These are phyloP conservation scores for Muscina levida DNA, from an alignment of 2,888 invertebrate genomes.

Conservation along the genomic window DNA sequence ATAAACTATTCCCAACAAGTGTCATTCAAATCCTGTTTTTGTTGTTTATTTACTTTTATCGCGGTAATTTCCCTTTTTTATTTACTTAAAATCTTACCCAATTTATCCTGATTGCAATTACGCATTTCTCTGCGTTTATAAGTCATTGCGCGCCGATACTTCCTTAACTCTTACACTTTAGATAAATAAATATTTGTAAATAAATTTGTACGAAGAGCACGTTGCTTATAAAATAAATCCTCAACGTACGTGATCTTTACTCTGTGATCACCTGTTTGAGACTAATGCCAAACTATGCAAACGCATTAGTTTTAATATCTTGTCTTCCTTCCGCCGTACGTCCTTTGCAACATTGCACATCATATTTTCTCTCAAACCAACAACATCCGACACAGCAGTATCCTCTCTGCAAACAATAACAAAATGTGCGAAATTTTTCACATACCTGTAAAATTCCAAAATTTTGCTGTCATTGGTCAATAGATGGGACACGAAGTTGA, in stretches of 20 bases:
- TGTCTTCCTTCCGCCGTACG: slow-evolving; percentile 13
- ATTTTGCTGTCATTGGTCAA: slow-evolving; percentile 49
- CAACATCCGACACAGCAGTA: background rate
- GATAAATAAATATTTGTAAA: background rate
- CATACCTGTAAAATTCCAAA: slow-evolving; percentile 39
- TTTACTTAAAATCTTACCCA: too few relatives aligned
- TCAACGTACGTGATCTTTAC: slow-evolving; percentile 68
- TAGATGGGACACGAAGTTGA: background rate
- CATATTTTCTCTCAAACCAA: background rate
- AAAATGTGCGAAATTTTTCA: slow-evolving; percentile 64
- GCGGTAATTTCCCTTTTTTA: too few relatives aligned
- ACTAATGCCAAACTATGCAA: slow-evolving; percentile 67
- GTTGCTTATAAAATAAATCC: slow-evolving; percentile 27
- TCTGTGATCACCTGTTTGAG: slow-evolving; percentile 74
- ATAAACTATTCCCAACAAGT: too few relatives aligned
- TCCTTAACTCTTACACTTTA: background rate
- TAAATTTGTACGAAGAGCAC: background rate
- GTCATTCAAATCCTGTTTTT: too few relatives aligned
- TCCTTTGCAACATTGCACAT: too few relatives aligned
- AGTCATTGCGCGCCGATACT: slow-evolving; percentile 66
- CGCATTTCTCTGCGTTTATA: slow-evolving; percentile 73
- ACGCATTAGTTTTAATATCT: slow-evolving; percentile 45
- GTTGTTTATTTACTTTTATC: too few relatives aligned
- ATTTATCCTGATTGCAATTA: slow-evolving; percentile 63
- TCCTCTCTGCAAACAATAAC: slow-evolving; percentile 21